Conservation (phyloP, 2,888 invertebrate species). For the Lasioglossum zephyrum region DNA sequence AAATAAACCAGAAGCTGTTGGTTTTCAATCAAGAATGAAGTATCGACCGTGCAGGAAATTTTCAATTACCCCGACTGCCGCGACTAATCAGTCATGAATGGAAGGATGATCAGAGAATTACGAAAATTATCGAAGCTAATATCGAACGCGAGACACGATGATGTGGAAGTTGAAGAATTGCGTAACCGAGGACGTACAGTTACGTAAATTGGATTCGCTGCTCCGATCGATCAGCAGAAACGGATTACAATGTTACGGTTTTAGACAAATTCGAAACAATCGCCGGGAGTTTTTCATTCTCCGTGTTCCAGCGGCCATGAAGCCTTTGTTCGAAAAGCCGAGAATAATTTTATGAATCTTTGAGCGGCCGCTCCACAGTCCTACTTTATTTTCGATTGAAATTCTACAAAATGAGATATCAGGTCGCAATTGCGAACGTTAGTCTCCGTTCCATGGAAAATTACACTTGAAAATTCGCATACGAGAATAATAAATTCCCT, state of each 20-base stretch:
- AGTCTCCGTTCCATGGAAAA: not conserved
- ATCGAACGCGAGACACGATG: not conserved
- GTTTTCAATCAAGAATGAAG: not conserved
- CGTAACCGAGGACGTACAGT: constrained; percentile 10
- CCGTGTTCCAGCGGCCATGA: not conserved
- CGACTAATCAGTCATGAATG: not conserved
- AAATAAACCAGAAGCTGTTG: not conserved
- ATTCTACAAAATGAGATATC: not conserved
- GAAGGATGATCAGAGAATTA: not conserved
- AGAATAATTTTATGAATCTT: not conserved
- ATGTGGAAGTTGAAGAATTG: not conserved
- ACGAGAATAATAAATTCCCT: not conserved
- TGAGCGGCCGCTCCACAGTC: not conserved
- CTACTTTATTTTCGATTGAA: not conserved
- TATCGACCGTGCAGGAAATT: not conserved
- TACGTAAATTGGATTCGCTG: constrained; percentile 18
- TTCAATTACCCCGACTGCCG: constrained; percentile 4
- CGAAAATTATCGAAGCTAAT: not conserved
- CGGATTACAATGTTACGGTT: constrained; percentile 1
- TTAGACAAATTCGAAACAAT: constrained; percentile 19
- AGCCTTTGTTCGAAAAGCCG: not conserved
- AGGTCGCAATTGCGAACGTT: not conserved
- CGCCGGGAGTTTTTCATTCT: not conserved
- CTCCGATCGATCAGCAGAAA: not conserved
- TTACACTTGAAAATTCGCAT: not conserved